A percentile compares a stretch with the other conserved stretches of the same genome.
Evolutionary conservation across 2,888 invertebrate species (phyloP).

Genomic region (Hemicrepidius hirtus): DNA sequence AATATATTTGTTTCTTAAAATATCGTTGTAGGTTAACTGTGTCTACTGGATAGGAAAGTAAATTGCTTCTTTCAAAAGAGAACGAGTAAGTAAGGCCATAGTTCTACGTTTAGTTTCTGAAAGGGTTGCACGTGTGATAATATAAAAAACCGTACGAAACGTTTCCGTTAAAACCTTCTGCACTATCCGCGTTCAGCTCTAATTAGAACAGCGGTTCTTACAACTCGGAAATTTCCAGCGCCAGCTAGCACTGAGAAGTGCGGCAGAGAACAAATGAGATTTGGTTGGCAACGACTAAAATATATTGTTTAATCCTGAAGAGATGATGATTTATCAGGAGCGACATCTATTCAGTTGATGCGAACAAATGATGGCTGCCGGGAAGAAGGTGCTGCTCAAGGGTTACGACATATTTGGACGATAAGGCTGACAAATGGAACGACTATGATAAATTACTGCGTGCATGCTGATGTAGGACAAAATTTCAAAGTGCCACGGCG

Average conservation of each 20-base stretch:
- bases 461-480: slow-evolving; percentile 56
- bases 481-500: slow-evolving; percentile 50
- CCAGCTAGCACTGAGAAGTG: slow-evolving; percentile 27
- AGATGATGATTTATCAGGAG: slow-evolving; percentile 54
- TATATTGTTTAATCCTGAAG: slow-evolving; percentile 59
- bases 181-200: slow-evolving; percentile 7
- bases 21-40: no score
- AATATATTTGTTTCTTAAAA: no score
- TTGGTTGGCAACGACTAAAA: slow-evolving; percentile 56
- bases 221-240: slow-evolving; percentile 10
- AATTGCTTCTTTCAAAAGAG: not conserved
- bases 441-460: slow-evolving; percentile 59
- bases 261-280: slow-evolving; percentile 53
- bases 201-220: slow-evolving; percentile 33
- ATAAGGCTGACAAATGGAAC: slow-evolving; percentile 61
- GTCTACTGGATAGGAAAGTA: no score
- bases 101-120: not conserved
- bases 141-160: not conserved
- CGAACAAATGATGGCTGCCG: slow-evolving; percentile 56
- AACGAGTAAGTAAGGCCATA: not conserved
- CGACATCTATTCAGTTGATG: slow-evolving; percentile 55
- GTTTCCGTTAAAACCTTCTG: slow-evolving; percentile 2
- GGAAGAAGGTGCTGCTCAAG: slow-evolving; percentile 53
- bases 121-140: not conserved
- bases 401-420: slow-evolving; percentile 56